Evolutionary conservation across 2,797 vertebrate genomes (phyloP), one percentile per base, ranked within the genome.

Genomic region (Pelodytes ibericus): DNA sequence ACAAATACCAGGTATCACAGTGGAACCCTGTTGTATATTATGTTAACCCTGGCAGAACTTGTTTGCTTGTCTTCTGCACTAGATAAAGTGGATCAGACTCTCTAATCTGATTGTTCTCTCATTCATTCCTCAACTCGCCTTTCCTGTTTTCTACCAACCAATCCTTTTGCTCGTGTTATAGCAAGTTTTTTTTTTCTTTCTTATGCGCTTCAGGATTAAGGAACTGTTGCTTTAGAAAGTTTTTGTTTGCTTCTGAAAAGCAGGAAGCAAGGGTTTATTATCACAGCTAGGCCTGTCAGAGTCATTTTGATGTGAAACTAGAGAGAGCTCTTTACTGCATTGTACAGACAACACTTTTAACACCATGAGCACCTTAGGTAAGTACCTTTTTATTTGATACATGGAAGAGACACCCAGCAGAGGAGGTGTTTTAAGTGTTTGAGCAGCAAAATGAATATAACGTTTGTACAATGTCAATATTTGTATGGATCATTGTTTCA

Each of bases 121-220:
- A 69, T 69, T 79, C 64, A 73, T 73, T 73, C 64, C 71, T 73
- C 57, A 63, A 62, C 76, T 79, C n/a, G 71, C 64, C 77, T 79
- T 79, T 79, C 77, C 77, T 79, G 77, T 79, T 79, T 69, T 63
- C 44, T 36, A 44, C 25, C 71, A 58, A 68, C 64, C 77, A 73
- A 73, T 79, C 71, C 63, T 64, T 67, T 61, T 20, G 57, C 71
- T 79, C 71, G 59, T 69, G 77, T 79, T 57, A 79, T 31, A 36
- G 77, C 77, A 73, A 69, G 77, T n/a, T 78, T 68, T 72, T 66
- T 66, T 49, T 63, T 29, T 33, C 24, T 64, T 33, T 30, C 57
- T 68, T 10, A 60, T 61, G 31, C 56, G 58, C 77, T 69, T 44
- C 57, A 68, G 71, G 64, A 63, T 79, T 74, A 79, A 74, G 71